A percentile compares a stretch with the other conserved stretches of the same genome.
Evolutionary conservation across 1,140 invertebrate species (phyloP).

Genomic region (Psix sp.): DNA sequence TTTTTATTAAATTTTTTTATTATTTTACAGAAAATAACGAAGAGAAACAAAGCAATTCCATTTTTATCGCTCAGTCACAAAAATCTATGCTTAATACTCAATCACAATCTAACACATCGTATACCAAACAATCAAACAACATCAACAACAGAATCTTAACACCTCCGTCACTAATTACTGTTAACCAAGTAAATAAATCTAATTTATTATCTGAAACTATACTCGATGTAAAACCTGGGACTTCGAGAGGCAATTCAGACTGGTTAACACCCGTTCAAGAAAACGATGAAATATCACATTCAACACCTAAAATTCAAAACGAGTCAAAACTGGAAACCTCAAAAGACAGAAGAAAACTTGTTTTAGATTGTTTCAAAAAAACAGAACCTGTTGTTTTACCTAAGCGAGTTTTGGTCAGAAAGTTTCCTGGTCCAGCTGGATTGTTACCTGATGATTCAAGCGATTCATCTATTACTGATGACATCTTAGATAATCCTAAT

Average conservation of each 20-base stretch:
- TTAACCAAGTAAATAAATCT: too few species aligned
- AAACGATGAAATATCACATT: too few species aligned
- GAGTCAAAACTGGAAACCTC: background rate
- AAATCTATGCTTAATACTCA: too few species aligned
- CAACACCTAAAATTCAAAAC: background rate
- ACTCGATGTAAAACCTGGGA: conserved; percentile 7
- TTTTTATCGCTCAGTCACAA: too few species aligned
- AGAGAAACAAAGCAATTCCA: too few species aligned
- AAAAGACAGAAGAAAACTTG: conserved; percentile 10
- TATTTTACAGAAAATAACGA: too few species aligned
- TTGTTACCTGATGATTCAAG: conserved; percentile 63
- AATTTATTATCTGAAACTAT: conserved; percentile 1
- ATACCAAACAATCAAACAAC: too few species aligned
- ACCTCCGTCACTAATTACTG: too few species aligned
- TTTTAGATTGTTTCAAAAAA: conserved; percentile 35
- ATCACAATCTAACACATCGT: background rate
- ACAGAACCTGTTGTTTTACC: conserved; percentile 1
- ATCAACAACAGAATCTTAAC: background rate
- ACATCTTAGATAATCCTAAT: conserved; percentile 15
- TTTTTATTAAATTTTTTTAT: too few species aligned
- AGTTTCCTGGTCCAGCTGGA: conserved; percentile 75
- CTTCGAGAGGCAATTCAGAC: conserved; percentile 2
- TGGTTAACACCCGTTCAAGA: conserved; percentile 5
- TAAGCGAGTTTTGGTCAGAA: conserved; percentile 61
- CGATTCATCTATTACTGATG: conserved; percentile 1